Evolutionary conservation across 2,797 vertebrate genomes (phyloP), one percentile per base, ranked within the genome.

Genomic region (Varecia variegata): DNA sequence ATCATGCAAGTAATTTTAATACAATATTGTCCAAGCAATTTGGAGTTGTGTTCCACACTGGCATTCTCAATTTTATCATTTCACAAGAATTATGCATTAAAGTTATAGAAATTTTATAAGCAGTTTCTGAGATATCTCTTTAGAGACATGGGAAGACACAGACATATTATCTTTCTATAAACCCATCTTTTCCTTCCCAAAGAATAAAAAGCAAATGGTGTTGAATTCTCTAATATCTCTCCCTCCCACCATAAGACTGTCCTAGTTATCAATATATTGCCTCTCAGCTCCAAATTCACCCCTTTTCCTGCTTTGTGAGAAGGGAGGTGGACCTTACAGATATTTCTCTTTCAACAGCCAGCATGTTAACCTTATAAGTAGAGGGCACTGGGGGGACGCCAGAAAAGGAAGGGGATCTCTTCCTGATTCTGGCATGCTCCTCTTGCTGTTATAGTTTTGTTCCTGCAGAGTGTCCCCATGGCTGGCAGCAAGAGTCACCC

Each of bases 41-140:
- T 90, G 38, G 68, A 86, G 83, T 40, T 60, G 27, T 71, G 1
- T 20, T 93, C 12, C 47, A 1, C 80, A 8, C 18, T 32, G 25
- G 35, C 38, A 56, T 74, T 87, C 68, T 87, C 85, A 62, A 93
- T 77, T 88, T 96, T 54, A 77, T 88, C 18, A 79, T 79, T 89
- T 93, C 54, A 40, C 1, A 43, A 88, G 50, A 86, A 91, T 70
- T 77, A 62, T 60, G 56, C n/a, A 32, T 56, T 50, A n/a, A 93
- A 83, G 27, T 45, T 92, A 47, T 11, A 94, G 58, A 80, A 81
- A 65, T 35, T 40, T 35, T 77, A 45, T 52, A 62, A 92, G 38
- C 32, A 38, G 23, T 71, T 80, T 93, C 62, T 88, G 52, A 74
- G 40, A 54, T 74, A 81, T 30, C 30, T 85, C 50, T 88, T 77